Evolutionary conservation across 2,113 vertebrate genomes (phyloP).

Genomic region (Emydura subglobosa): DNA sequence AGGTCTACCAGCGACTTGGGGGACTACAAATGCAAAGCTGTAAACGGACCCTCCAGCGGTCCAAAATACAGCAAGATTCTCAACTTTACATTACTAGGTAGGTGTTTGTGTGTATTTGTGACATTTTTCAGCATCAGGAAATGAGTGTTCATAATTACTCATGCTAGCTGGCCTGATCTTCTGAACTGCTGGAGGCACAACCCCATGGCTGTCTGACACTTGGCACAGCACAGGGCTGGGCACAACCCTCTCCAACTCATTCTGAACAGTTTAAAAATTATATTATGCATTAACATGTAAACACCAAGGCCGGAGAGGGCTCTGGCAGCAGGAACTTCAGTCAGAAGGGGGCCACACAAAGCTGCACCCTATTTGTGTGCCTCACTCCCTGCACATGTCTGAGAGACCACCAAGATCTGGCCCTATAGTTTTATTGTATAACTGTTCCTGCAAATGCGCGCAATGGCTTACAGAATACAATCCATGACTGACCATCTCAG

Average conservation of each 20-base stretch:
- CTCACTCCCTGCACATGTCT: not conserved
- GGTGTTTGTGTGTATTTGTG: not conserved
- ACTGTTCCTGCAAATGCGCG: not conserved
- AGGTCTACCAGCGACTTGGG: slow-evolving; percentile 42
- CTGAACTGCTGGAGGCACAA: not conserved
- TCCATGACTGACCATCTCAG: not conserved
- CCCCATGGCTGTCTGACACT: not conserved
- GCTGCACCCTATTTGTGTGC: too few species aligned
- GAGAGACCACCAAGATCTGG: not conserved
- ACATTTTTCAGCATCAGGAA: not conserved
- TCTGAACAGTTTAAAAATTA: not conserved
- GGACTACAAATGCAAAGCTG: slow-evolving; percentile 80
- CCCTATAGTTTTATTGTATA: not conserved
- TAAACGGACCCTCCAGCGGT: not conserved
- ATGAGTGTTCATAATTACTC: not conserved
- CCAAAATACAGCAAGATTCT: slow-evolving; percentile 65
- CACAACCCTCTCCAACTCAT: not conserved
- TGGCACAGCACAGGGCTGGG: not conserved
- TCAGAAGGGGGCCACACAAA: not conserved
- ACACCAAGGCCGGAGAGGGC: not conserved
- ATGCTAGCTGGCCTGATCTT: not conserved
- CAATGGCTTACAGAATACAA: not conserved
- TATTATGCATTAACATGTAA: not conserved
- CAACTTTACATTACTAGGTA: slow-evolving; percentile 66
- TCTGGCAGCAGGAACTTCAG: not conserved